Conservation (phyloP, 2,113 vertebrate genomes). For the Poeciliopsis retropinna region DNA sequence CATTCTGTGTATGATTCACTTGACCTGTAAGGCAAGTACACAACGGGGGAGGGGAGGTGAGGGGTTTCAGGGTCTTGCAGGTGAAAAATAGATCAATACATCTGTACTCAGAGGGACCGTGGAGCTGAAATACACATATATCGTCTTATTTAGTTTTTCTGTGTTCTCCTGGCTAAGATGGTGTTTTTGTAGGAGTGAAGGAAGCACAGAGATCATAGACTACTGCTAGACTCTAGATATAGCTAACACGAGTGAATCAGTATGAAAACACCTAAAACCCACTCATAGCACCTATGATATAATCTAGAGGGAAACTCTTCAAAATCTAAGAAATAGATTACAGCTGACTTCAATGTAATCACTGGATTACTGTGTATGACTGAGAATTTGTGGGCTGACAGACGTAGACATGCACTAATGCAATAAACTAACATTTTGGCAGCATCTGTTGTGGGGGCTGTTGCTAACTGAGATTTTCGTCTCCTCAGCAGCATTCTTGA, state of each 20-base stretch:
- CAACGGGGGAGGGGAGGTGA: constrained; percentile 24
- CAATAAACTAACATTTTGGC: neutral
- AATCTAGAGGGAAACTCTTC: neutral
- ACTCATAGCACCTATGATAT: neutral
- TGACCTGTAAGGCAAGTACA: constrained; percentile 22
- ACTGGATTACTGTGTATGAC: neutral
- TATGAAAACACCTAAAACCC: neutral
- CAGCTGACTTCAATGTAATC: neutral
- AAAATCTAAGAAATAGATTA: neutral
- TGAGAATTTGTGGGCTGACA: neutral
- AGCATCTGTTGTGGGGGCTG: constrained; percentile 29
- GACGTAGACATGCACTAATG: too few relatives aligned
- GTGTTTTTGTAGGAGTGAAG: constrained; percentile 8
- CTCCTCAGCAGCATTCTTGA: constrained; percentile 39
- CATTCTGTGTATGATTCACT: constrained; percentile 9
- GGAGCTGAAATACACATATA: constrained; percentile 25
- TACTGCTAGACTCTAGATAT: neutral
- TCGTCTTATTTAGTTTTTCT: constrained; percentile 36
- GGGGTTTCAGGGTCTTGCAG: constrained; percentile 2
- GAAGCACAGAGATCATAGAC: constrained; percentile 2
- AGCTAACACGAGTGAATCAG: neutral
- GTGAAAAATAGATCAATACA: constrained; percentile 55
- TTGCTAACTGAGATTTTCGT: constrained; percentile 15
- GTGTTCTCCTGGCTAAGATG: neutral
- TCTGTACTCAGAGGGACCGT: constrained; percentile 15